phyloP scores from a whole-genome alignment of 2,113 vertebrate species.

The Etheostoma spectabile region DNA sequence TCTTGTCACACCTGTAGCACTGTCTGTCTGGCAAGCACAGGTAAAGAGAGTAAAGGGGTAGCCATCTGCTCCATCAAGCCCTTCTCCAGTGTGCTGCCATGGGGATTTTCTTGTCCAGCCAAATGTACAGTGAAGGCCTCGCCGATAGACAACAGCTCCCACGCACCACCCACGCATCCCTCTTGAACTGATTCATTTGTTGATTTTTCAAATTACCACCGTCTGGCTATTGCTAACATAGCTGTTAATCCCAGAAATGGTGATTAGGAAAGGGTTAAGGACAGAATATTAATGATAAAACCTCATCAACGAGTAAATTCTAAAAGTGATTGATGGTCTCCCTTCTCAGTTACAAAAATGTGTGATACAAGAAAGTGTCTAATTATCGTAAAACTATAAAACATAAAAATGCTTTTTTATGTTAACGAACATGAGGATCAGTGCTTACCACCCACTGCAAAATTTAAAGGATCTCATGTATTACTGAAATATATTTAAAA shows the following conservation, averaged over 20 bases:
- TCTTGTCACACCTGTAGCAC: constrained; percentile 83
- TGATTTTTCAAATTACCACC: constrained; percentile 77
- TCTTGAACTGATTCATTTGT: constrained; percentile 79
- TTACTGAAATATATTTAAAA: constrained; percentile 37
- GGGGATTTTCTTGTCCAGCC: constrained; percentile 71
- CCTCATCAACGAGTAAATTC: constrained; percentile 7
- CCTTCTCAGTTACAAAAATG: constrained; percentile 17
- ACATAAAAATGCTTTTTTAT: constrained; percentile 1
- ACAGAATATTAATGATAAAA: constrained; percentile 28
- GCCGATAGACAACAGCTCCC: constrained; percentile 56
- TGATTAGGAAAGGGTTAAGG: constrained; percentile 45
- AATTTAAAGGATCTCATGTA: constrained; percentile 32
- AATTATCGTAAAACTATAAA: background rate
- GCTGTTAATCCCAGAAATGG: no score
- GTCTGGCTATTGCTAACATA: constrained; percentile 61
- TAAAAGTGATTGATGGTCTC: background rate
- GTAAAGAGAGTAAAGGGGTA: constrained; percentile 56
- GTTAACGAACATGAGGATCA: constrained; percentile 25
- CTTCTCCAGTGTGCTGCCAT: constrained; percentile 72
- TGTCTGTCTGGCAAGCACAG: constrained; percentile 62
- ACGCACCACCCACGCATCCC: constrained; percentile 37
- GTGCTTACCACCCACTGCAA: constrained; percentile 12
- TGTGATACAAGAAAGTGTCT: background rate
- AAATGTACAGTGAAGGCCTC: constrained; percentile 62
- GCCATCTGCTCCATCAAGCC: constrained; percentile 78